These are phyloP conservation scores for Ochropleura plecta DNA, from an alignment of 2,888 invertebrate genomes.

Conservation along the genomic window DNA sequence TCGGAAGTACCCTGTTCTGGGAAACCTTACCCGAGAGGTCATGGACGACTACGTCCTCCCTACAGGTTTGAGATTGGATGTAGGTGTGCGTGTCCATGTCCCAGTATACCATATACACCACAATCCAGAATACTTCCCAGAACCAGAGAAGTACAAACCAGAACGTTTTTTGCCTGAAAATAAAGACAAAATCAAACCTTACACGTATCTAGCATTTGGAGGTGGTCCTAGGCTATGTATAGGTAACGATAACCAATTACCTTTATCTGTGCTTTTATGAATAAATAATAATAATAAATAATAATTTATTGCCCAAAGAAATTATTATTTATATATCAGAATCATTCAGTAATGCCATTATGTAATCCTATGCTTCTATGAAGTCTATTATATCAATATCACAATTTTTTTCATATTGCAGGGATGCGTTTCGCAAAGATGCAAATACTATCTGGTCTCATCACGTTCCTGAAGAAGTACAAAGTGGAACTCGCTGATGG, in stretches of 20 bases:
- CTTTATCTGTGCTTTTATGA: background rate
- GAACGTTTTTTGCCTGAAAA: conserved; percentile 75
- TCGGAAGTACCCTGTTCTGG: conserved; percentile 76
- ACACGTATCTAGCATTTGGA: conserved; percentile 77
- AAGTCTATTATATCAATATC: background rate
- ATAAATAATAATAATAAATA: too few relatives aligned
- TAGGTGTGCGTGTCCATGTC: conserved; percentile 73
- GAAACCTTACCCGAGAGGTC: conserved; percentile 74
- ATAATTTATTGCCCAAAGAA: too few relatives aligned
- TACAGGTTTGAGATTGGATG: conserved; percentile 71
- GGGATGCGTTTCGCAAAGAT: conserved; percentile 62
- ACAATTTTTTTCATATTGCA: conserved; percentile 1
- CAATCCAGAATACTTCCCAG: conserved; percentile 72
- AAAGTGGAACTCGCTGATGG: conserved; percentile 66
- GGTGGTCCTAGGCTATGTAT: conserved; percentile 78
- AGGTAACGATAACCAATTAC: conserved; percentile 65
- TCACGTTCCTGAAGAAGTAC: conserved; percentile 73
- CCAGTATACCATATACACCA: conserved; percentile 75
- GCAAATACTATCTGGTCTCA: conserved; percentile 72
- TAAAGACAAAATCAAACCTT: conserved; percentile 69
- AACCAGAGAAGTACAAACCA: conserved; percentile 75
- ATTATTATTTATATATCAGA: too few relatives aligned
- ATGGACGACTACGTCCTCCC: conserved; percentile 76
- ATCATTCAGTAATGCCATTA: background rate
- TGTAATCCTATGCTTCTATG: background rate